Percentiles rank a stretch among this genome's conserved stretches.
These are phyloP conservation scores for Pachymerium ferrugineum DNA, from an alignment of 2,888 invertebrate genomes.

Conservation along the genomic window DNA sequence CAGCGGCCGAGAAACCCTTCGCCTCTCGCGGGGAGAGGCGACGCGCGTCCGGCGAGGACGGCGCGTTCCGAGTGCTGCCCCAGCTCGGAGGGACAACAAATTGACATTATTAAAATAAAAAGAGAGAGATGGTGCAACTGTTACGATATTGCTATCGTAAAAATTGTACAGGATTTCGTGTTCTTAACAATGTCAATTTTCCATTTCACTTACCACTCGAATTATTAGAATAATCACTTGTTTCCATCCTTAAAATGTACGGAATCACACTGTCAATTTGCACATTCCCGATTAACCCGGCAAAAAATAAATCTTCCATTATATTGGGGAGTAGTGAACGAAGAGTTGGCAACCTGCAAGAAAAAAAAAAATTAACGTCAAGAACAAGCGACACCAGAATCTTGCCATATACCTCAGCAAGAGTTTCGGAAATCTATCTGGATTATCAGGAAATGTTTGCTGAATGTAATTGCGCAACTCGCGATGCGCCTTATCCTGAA, in stretches of 20 bases:
- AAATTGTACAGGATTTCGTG: too few relatives aligned
- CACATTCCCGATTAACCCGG: conserved; percentile 83
- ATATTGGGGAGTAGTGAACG: conserved; percentile 58
- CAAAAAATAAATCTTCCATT: conserved; percentile 87
- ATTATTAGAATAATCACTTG: conserved; percentile 43
- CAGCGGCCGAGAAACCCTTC: too few relatives aligned
- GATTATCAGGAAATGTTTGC: conserved; percentile 50
- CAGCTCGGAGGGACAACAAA: too few relatives aligned
- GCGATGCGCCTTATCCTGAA: conserved; percentile 60
- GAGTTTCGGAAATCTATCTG: conserved; percentile 55
- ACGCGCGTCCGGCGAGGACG: too few relatives aligned
- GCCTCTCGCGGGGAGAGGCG: too few relatives aligned
- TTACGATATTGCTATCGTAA: too few relatives aligned
- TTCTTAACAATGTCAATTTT: background rate
- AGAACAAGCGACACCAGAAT: conserved; percentile 42
- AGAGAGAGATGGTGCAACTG: too few relatives aligned
- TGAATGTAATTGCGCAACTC: conserved; percentile 54
- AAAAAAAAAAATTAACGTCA: conserved; percentile 49
- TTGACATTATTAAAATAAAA: too few relatives aligned
- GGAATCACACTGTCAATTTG: conserved; percentile 94
- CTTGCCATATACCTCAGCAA: conserved; percentile 37
- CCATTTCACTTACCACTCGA: background rate
- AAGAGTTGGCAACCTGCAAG: conserved; percentile 55
- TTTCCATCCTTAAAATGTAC: conserved; percentile 66
- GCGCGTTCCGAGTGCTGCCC: too few relatives aligned